These are phyloP conservation scores for Bombus terrestris DNA, from an alignment of 1,140 invertebrate species.

Conservation along the genomic window DNA sequence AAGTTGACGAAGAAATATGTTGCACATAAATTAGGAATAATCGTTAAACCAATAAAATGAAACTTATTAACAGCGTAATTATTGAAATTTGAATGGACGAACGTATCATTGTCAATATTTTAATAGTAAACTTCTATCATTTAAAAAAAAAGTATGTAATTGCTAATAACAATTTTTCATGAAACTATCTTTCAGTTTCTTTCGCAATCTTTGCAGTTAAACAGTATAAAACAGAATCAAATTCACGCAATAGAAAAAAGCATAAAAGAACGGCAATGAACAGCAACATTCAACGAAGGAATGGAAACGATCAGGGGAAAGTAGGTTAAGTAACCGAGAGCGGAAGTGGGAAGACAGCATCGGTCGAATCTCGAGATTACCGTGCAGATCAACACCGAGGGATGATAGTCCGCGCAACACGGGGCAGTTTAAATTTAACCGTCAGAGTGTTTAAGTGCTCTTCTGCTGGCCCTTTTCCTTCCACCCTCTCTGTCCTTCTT, in stretches of 20 bases:
- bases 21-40: too few relatives aligned
- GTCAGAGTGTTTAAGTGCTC: constrained; percentile 70
- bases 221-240: not conserved
- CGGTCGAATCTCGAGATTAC: constrained; percentile 45
- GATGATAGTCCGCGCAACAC: constrained; percentile 53
- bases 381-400: constrained; percentile 55
- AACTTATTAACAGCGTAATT: too few relatives aligned
- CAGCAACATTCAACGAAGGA: not conserved
- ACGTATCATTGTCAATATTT: too few relatives aligned
- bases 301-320: not conserved
- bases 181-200: not conserved
- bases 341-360: not conserved
- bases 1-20: too few relatives aligned
- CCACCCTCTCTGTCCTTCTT: constrained; percentile 41
- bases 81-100: not conserved
- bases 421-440: constrained; percentile 72
- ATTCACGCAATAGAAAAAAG: not conserved
- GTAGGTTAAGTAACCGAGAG: not conserved
- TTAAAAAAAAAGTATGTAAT: not conserved
- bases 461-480: constrained; percentile 48
- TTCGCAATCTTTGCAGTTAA: too few relatives aligned
- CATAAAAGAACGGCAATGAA: not conserved
- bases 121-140: too few relatives aligned
- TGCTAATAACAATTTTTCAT: not conserved
- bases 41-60: too few relatives aligned